Conservation (phyloP, 2,113 vertebrate genomes). For the Ochotona princeps region DNA sequence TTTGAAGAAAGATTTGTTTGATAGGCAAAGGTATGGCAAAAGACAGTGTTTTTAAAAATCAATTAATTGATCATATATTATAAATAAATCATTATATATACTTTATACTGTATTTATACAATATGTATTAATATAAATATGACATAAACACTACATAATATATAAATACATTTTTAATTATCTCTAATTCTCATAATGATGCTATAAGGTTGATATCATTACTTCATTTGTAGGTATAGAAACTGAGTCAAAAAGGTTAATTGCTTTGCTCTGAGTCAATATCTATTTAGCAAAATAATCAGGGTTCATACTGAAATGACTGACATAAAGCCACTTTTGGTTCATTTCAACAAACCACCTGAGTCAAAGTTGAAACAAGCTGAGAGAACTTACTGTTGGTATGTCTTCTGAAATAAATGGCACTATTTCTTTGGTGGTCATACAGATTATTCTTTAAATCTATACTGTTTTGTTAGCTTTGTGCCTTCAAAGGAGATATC, state of each 20-base stretch:
- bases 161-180: background rate
- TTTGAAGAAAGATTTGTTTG: no score
- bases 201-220: slow-evolving; percentile 49
- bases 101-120: no score
- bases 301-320: slow-evolving; percentile 34
- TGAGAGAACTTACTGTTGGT: slow-evolving; percentile 14
- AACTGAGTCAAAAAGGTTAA: slow-evolving; percentile 60
- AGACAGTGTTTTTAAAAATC: no score
- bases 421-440: slow-evolving; percentile 29
- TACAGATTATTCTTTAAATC: slow-evolving; percentile 68
- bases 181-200: slow-evolving; percentile 50
- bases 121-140: no score
- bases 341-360: slow-evolving; percentile 35
- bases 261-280: slow-evolving; percentile 48
- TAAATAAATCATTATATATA: no score
- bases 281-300: slow-evolving; percentile 45
- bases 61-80: no score
- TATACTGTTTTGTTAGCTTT: slow-evolving; percentile 63
- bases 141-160: no score
- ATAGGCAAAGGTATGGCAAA: no score
- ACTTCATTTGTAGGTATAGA: slow-evolving; percentile 42
- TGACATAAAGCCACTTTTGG: slow-evolving; percentile 27
- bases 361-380: slow-evolving; percentile 28
- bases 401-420: slow-evolving; percentile 58
- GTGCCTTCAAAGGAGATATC: slow-evolving; percentile 67